phyloP scores from a whole-genome alignment of 2,113 vertebrate genomes.

The Brienomyrus longianalis region DNA sequence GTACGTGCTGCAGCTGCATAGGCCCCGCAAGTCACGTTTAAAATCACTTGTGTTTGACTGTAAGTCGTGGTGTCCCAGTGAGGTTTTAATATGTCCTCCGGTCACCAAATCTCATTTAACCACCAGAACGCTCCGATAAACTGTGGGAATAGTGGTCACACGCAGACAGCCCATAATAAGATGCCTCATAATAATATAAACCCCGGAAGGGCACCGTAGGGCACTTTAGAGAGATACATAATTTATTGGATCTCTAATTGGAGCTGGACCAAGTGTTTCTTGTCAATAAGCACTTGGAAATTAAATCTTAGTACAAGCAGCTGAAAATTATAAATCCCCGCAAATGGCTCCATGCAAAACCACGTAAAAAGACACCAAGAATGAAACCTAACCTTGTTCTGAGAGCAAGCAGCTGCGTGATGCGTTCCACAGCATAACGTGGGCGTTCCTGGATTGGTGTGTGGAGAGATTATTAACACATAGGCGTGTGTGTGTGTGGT shows the following conservation, averaged over 20 bases:
- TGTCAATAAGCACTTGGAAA: not conserved
- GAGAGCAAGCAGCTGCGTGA: not conserved
- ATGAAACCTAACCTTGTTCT: not conserved
- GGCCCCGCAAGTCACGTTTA: not conserved
- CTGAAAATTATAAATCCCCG: not conserved
- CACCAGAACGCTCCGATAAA: not conserved
- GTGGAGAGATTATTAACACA: not conserved
- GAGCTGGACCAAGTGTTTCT: not conserved
- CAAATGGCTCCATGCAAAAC: not conserved
- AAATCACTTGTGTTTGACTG: not conserved
- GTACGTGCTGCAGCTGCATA: not conserved
- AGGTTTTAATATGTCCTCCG: not conserved
- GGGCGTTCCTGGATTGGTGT: not conserved
- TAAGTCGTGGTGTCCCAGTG: not conserved
- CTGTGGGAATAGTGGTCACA: not conserved
- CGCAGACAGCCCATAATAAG: not conserved
- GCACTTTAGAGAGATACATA: not conserved
- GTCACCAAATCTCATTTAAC: not conserved
- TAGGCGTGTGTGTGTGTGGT: not conserved
- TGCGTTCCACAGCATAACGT: not conserved
- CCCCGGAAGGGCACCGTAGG: not conserved
- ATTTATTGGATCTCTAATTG: not conserved
- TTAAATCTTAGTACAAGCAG: not conserved
- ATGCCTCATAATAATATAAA: not conserved
- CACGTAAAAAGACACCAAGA: not conserved